Base-by-base conservation (phyloP, 2,888 invertebrate genomes). In the Sclerodermus sp. region DNA sequence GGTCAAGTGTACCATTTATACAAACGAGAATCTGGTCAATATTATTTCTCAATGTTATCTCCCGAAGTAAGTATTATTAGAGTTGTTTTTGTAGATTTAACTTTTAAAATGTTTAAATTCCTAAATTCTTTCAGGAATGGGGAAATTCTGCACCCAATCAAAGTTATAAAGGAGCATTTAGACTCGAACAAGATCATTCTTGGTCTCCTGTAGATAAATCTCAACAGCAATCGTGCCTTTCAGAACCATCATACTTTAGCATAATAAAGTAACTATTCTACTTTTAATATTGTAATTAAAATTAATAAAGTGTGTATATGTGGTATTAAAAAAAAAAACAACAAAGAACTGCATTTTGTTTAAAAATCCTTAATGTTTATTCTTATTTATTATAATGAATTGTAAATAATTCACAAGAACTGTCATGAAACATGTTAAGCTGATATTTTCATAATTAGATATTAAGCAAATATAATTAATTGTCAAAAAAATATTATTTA, bases 1-100 rank as follows among this genome's bases (percentile, higher is more conserved):
- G 90, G 90, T 0, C 82, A 83, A 31, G 78, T 84, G 16, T 91
- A 91, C 77, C 86, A 90, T 75, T 79, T 90, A 36, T 91, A 90
- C 73, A 76, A 85, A 67, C 79, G 84, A 66, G 67, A 80, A 40
- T 83, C 84, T 2, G 88, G 88, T 5, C 86, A 88, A 71, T 79
- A 79, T 54, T 90, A 89, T 74, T 87, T 90, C 64, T 88, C 90
- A 40, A 85, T 91, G 82, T 73, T 91, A 17, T 87, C 88, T 42
- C 89, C 89, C 29, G 77, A 86, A 77, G 88, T 88, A 76, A 71
- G 67, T 60, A 42, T 32, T 45, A 44, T 58, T 34, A 41, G 36
- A 30, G 23, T 45, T 40, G 29, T 34, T 41, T 18, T 17, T 9
- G 34, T 15, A 38, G 8, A 13, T 39, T 37, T 15, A 12, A 42